Evolutionary conservation across 2,113 vertebrate species (phyloP), one percentile per base, ranked within the genome.

Genomic region (Periophthalmodon schlosseri): DNA sequence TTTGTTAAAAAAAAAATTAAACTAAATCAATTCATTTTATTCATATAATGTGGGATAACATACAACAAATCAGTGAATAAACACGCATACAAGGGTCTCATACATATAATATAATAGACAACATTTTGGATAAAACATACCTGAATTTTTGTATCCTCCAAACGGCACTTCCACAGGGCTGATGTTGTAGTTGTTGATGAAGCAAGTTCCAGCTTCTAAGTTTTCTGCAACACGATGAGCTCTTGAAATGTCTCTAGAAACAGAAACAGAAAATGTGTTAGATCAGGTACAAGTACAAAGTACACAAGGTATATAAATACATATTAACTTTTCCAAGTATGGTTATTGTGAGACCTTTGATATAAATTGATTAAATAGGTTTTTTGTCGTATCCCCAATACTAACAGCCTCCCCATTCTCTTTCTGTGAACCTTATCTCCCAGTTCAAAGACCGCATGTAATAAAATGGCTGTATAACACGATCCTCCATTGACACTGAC

Each of bases 151-250:
- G 85, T 96, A 99, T 2, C 98, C 98, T 24, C 98, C 98, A 0
- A 99, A 99, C 0, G 98, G 98, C 78, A 99, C 0, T 73, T 98
- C 96, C 82, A 99, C 76, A 0, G 96, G 95, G 78, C 80, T 95
- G 78, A 93, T 18, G 0, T 98, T 99, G 88, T 99, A 99, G 92
- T 98, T 99, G 91, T 99, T 99, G 66, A 99, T 95, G 91, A 94
- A 99, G 89, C 96, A 98, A 46, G 95, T 95, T 9, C 98, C 98
- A 0, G 95, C 96, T 86, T 99, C 95, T 14, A 99, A 89, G 64
- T 90, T 94, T 12, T 84, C 96, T 4, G 91, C 97, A 73, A 99
- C 93, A 12, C 97, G 94, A 83, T 99, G 97, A 21, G 97, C 98
- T 44, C 96, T 93, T 69, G 97, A 93, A 72, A 99, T 88, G 78